Conservation (phyloP, 2,797 vertebrate genomes). For the Cryptoblepharus egeriae region DNA sequence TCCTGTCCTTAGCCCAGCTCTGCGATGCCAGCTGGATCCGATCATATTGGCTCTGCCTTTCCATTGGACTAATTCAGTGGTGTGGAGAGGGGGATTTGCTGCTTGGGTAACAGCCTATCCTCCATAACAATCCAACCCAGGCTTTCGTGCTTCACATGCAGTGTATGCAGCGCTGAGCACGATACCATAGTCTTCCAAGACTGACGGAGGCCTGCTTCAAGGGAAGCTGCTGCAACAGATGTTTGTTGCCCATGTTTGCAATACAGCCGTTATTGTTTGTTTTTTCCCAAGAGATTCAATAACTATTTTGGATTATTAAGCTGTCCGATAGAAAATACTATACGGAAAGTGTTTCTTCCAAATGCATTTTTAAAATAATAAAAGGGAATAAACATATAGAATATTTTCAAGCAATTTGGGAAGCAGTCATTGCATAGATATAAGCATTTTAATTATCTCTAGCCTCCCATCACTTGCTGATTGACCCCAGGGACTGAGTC, state of each 20-base stretch:
- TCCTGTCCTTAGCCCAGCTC: too few relatives aligned
- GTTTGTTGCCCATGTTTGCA: not conserved
- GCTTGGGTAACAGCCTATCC: too few relatives aligned
- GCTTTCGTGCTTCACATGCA: too few relatives aligned
- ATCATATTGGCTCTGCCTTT: too few relatives aligned
- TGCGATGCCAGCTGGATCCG: too few relatives aligned
- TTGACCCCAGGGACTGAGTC: slow-evolving; percentile 63
- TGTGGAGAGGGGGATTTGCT: too few relatives aligned
- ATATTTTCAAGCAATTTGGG: slow-evolving; percentile 60
- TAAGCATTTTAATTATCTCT: slow-evolving; percentile 71
- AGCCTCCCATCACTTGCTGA: slow-evolving; percentile 61
- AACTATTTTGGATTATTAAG: slow-evolving; percentile 14
- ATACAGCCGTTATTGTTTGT: not conserved
- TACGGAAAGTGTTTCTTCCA: slow-evolving; percentile 29
- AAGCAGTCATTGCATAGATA: slow-evolving; percentile 66
- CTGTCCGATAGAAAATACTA: slow-evolving; percentile 30
- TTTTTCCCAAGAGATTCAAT: not conserved
- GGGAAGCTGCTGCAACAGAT: not conserved
- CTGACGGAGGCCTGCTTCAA: too few relatives aligned
- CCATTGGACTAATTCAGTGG: too few relatives aligned
- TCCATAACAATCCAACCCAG: too few relatives aligned
- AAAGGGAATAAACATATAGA: slow-evolving; percentile 63
- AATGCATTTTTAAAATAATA: slow-evolving; percentile 60
- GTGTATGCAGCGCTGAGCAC: too few relatives aligned
- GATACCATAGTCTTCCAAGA: too few relatives aligned